Percentiles rank a stretch among this genome's conserved stretches.
These are phyloP conservation scores for Microcaecilia unicolor DNA, from an alignment of 2,797 vertebrate species.

Conservation along the genomic window DNA sequence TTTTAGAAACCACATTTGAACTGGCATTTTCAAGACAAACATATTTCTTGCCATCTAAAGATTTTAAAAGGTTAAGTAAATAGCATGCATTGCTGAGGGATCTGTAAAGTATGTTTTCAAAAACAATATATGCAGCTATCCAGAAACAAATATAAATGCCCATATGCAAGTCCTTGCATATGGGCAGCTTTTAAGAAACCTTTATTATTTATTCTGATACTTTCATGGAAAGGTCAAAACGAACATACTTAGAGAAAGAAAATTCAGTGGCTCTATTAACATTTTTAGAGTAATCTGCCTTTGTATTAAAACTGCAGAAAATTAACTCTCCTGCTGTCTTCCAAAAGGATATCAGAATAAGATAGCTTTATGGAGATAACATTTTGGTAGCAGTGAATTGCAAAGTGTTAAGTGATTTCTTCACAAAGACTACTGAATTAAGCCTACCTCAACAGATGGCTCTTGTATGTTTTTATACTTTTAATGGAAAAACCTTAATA, in stretches of 20 bases:
- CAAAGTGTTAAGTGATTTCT: too few species aligned
- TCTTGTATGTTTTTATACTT: too few species aligned
- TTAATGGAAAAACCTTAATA: too few species aligned
- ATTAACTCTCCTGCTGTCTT: not conserved
- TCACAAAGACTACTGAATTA: too few species aligned
- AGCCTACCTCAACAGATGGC: too few species aligned
- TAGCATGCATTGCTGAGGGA: not conserved
- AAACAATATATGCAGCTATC: not conserved
- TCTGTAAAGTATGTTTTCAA: not conserved
- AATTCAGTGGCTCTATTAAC: not conserved
- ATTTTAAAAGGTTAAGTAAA: too few species aligned
- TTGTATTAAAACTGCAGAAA: not conserved
- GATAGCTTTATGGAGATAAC: too few species aligned
- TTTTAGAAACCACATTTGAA: too few species aligned
- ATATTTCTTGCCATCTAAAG: too few species aligned
- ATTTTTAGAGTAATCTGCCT: not conserved
- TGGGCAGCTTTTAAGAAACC: conserved; percentile 2
- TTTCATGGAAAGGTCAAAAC: conserved; percentile 18
- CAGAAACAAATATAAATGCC: not conserved
- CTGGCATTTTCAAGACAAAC: too few species aligned
- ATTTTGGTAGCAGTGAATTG: too few species aligned
- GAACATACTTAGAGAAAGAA: conserved; percentile 4
- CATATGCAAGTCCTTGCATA: conserved; percentile 6
- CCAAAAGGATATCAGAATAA: too few species aligned
- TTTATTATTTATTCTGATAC: not conserved